These are phyloP conservation scores for Cheilosia pagana DNA, from an alignment of 2,888 invertebrate species.

Conservation along the genomic window DNA sequence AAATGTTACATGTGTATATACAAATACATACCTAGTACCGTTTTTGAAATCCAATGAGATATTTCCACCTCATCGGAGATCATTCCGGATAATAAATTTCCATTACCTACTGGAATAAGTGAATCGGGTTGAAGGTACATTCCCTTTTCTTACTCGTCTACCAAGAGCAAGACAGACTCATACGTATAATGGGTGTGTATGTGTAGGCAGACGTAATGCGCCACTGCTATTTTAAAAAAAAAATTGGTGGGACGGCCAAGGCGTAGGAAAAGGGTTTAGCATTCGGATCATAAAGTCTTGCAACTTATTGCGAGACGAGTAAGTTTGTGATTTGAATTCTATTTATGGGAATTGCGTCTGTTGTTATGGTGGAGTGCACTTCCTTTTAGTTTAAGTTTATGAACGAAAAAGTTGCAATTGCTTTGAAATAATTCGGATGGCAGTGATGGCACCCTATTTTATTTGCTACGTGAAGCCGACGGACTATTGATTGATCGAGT, in stretches of 20 bases:
- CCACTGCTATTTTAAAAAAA: neutral
- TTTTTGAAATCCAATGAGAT: conserved; percentile 76
- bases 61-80: conserved; percentile 83
- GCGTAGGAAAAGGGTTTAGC: conserved; percentile 23
- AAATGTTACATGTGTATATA: no score
- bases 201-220: conserved; percentile 4
- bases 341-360: conserved; percentile 9
- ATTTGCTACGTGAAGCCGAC: no score
- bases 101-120: conserved; percentile 80
- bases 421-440: no score
- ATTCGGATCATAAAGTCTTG: conserved; percentile 36
- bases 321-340: conserved; percentile 21
- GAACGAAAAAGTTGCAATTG: no score
- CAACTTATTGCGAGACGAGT: conserved; percentile 27
- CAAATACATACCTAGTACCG: no score
- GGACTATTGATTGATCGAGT: no score
- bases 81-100: conserved; percentile 83
- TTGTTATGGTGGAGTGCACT: neutral
- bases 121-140: conserved; percentile 56
- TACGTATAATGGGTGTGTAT: conserved; percentile 1
- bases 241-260: neutral
- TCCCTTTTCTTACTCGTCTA: neutral
- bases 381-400: neutral
- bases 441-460: no score
- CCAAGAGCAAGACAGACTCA: neutral